Conservation (phyloP, 2,797 vertebrate genomes). For the Iguana delicatissima region DNA sequence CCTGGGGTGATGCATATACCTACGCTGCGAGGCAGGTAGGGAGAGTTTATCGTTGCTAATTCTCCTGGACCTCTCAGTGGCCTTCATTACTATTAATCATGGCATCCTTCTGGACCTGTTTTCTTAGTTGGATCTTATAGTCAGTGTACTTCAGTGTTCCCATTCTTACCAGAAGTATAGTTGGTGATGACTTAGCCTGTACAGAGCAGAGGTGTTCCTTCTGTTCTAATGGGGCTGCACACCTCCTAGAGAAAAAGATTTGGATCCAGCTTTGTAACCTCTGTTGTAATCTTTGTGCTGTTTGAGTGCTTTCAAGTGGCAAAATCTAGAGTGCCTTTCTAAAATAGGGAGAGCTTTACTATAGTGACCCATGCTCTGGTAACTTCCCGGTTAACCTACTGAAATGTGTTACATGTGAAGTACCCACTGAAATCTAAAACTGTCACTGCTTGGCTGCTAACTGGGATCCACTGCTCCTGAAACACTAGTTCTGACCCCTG, state of each 20-base stretch:
- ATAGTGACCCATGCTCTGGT: not conserved
- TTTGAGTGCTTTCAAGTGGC: not conserved
- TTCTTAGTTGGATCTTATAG: not conserved
- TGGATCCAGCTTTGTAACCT: not conserved
- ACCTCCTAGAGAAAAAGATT: not conserved
- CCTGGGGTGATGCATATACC: too few relatives aligned
- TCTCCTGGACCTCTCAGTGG: not conserved
- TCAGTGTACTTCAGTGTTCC: not conserved
- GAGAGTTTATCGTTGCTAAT: not conserved
- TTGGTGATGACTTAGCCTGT: not conserved
- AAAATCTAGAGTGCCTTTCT: not conserved
- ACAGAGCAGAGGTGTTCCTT: not conserved
- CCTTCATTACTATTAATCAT: not conserved
- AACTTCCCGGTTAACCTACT: not conserved
- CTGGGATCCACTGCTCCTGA: not conserved
- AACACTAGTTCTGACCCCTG: not conserved
- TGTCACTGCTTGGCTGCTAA: not conserved
- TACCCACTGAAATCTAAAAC: not conserved
- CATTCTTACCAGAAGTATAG: not conserved
- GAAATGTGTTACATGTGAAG: not conserved
- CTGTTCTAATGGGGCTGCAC: not conserved
- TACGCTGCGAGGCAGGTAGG: not conserved
- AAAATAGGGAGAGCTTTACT: not conserved
- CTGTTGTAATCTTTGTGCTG: not conserved
- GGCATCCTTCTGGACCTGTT: not conserved